Evolutionary conservation across 2,113 vertebrate genomes (phyloP).

Genomic region (Albula glossodonta): DNA sequence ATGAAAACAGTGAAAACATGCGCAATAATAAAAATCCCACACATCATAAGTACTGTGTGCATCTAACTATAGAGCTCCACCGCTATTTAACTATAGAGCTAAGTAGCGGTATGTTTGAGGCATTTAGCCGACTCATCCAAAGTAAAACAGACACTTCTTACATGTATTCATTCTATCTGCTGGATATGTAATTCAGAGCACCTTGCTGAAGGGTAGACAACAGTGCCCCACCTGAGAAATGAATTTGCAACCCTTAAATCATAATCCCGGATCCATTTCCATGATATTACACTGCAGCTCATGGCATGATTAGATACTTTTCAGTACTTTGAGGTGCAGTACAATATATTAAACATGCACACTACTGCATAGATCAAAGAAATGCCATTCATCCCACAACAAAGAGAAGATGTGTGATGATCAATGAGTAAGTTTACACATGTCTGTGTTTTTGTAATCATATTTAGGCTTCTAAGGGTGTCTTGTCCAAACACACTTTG

Average conservation of each 20-base stretch:
- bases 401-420: neutral
- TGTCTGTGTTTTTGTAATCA: neutral
- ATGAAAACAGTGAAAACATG: neutral
- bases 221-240: too few species aligned
- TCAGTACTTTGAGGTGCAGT: neutral
- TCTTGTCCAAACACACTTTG: neutral
- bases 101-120: too few species aligned
- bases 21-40: neutral
- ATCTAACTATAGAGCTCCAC: too few species aligned
- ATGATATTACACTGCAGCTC: neutral
- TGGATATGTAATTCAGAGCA: too few species aligned
- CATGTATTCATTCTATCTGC: too few species aligned
- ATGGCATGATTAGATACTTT: neutral
- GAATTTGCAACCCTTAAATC: too few species aligned
- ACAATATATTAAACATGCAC: neutral
- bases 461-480: neutral
- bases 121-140: too few species aligned
- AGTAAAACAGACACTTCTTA: too few species aligned
- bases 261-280: too few species aligned
- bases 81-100: too few species aligned
- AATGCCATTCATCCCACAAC: neutral
- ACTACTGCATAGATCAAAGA: neutral
- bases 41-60: too few species aligned
- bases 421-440: neutral
- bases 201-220: too few species aligned